Evolutionary conservation across 2,113 vertebrate genomes (phyloP), one percentile per base, ranked within the genome.

Genomic region (Hyla sarda): DNA sequence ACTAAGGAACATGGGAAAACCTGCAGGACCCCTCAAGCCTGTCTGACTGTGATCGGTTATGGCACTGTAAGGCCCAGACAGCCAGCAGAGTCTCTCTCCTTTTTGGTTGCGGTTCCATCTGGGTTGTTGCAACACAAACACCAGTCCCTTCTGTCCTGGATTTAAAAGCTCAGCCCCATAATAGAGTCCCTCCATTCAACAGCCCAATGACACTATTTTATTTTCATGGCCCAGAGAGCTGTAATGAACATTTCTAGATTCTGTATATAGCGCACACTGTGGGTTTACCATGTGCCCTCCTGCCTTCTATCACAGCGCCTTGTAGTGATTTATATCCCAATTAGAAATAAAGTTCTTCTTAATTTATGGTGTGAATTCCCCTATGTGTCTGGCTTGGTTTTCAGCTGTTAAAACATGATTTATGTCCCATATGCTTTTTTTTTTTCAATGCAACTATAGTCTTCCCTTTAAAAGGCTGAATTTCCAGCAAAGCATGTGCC

Each of bases 241-340:
- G 0, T 21, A 50, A 60, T 25, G 21, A 45, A 60, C 37, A 25
- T 45, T 60, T 80, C 34, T 54, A n/a, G 37, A 34, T 41, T 10
- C 7, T 0, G 54, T 19, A 37, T 23, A 25, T 25, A 25, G 52
- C 8, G 30, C 28, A n/a, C 21, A 16, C 30, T 37, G 32, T 73
- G 41, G 34, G 9, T 41, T 73, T 73, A 73, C 5, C 21, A 47
- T 12, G 23, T 47, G 34, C 71, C 41, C 71, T 73, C 10, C 1
- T n/a, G 34, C 34, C 28, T 73, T 45, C 37, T 23, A 73, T 69
- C 34, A 34, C 54, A 79, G 41, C 34, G 32, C 34, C 17, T 50
- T 52, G 23, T 30, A 13, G 47, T 54, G 62, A 72, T 83, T 83
- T 25, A 83, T 83, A 37, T 37, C 67, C 50, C 47, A 72, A 83